Evolutionary conservation across 2,888 invertebrate species (phyloP), one percentile per base, ranked within the genome.

Genomic region (Machimus atricapillus): DNA sequence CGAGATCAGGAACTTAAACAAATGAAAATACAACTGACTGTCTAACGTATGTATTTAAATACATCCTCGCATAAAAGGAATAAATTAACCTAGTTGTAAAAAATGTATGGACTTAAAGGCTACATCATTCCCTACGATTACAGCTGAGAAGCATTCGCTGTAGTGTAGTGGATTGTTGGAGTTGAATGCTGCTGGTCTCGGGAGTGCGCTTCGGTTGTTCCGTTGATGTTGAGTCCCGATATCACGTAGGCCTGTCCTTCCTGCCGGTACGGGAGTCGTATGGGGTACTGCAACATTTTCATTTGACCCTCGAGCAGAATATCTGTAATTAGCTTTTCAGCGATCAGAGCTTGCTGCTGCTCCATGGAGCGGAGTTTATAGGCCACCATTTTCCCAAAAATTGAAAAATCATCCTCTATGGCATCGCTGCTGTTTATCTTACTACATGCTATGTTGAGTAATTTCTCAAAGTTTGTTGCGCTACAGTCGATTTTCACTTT

Each of bases 291-390:
- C n/a, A 92, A 89, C 89, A 91, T 89, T 89, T 92, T 92, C 91
- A 92, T 91, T 90, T 92, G 92, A 2, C 92, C 92, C 88, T 92
- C 92, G 89, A 91, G 91, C 34, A 92, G 90, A 76, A 92, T 91
- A 89, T 92, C 92, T 9, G 91, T 91, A 77, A 92, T 92, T 16
- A 92, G 90, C 87, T 92, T 92, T 87, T 92, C 92, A 1, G 92
- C 92, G 83, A 91, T 91, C 43, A 92, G 90, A 4, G 92, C 91
- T 87, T 92, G 92, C 31, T 90, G 90, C 12, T 90, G 86, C 0
- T 92, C 92, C 92, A 92, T 92, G 8, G 91, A 90, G 3, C 92
- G 90, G 85, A 92, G 89, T 88, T 92, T 92, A 87, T 92, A 91
- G 19, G 92, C 91, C 85, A 92, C 92, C 31, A 92, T 90, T 88